These are phyloP conservation scores for Thymelicus lineola DNA, from an alignment of 2,888 invertebrate genomes.

Conservation along the genomic window DNA sequence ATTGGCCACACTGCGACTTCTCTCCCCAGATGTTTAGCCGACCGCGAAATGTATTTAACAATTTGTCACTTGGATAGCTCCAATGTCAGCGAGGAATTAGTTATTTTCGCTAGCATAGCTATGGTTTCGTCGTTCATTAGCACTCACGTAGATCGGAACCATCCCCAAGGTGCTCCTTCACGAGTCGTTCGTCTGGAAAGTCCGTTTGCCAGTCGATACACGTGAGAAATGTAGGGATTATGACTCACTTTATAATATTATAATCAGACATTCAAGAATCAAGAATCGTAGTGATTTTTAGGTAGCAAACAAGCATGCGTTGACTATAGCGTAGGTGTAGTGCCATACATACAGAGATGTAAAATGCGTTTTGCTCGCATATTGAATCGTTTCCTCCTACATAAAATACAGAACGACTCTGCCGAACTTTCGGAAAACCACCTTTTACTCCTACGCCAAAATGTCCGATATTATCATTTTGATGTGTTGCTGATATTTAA, in stretches of 20 bases:
- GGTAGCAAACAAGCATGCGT: no score
- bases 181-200: not conserved
- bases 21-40: conserved; percentile 19
- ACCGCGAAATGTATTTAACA: conserved; percentile 19
- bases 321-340: no score
- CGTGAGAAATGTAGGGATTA: no score
- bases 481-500: no score
- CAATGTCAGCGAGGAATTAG: conserved; percentile 11
- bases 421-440: not conserved
- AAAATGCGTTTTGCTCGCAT: no score
- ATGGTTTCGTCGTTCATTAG: conserved; percentile 3
- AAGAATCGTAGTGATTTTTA: not conserved
- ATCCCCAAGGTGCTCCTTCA: not conserved
- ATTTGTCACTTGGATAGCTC: conserved; percentile 22
- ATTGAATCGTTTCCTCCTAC: no score
- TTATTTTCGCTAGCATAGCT: conserved; percentile 1
- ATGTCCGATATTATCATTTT: not conserved
- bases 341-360: no score
- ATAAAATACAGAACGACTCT: not conserved
- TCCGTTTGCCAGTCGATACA: no score
- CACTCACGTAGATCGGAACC: not conserved
- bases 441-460: not conserved
- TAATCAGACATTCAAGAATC: no score
- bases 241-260: no score
- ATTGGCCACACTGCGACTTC: conserved; percentile 6